phyloP scores from a whole-genome alignment of 2,888 invertebrate species.

The Cephus spinipes region DNA sequence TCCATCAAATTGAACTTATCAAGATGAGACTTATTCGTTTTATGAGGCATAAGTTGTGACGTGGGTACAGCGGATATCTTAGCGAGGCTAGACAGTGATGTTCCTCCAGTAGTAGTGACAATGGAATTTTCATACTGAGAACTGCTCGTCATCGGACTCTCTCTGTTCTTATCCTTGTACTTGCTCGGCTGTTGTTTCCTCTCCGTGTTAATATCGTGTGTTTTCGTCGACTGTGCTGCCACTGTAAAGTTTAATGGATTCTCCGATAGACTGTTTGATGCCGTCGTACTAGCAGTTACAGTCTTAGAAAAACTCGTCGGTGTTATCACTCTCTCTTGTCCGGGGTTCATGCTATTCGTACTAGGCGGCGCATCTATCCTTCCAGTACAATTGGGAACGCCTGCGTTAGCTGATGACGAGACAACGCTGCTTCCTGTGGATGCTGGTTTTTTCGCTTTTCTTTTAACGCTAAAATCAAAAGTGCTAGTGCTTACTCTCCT shows the following conservation, averaged over 20 bases:
- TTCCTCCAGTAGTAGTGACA: conserved; percentile 9
- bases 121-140: conserved; percentile 35
- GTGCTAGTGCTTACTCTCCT: conserved; percentile 14
- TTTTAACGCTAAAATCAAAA: conserved; percentile 55
- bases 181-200: conserved; percentile 38
- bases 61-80: conserved; percentile 57
- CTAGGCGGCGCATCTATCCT: conserved; percentile 31
- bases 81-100: conserved; percentile 38
- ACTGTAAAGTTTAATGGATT: conserved; percentile 31
- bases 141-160: conserved; percentile 23
- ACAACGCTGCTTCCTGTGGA: neutral
- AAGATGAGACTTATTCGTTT: conserved; percentile 41
- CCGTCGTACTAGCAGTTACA: neutral
- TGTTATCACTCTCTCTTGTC: conserved; percentile 33
- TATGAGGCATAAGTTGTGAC: conserved; percentile 54
- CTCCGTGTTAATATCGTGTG: conserved; percentile 27
- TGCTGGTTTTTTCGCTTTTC: conserved; percentile 51
- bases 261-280: conserved; percentile 26
- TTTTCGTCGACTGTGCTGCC: conserved; percentile 30
- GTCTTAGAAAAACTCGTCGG: conserved; percentile 34
- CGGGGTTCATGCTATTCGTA: conserved; percentile 21
- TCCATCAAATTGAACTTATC: conserved; percentile 60
- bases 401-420: neutral
- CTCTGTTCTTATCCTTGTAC: conserved; percentile 47
- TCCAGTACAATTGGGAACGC: conserved; percentile 26